Evolutionary conservation across 2,797 vertebrate genomes (phyloP).

Genomic region (Toxotes lorentzi): DNA sequence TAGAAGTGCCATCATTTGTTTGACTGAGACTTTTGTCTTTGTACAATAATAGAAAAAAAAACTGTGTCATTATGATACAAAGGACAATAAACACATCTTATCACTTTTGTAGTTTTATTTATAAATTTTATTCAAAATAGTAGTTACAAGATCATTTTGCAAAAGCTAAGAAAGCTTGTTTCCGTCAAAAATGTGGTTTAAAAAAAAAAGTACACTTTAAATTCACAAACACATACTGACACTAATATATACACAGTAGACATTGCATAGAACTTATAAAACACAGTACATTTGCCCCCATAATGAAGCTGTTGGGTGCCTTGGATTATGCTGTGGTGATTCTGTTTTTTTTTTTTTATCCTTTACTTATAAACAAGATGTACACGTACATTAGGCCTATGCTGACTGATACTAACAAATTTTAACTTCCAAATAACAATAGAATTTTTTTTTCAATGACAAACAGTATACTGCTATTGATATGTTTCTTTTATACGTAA

Average conservation of each 20-base stretch:
- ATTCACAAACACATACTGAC: conserved; percentile 9
- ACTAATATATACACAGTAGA: conserved; percentile 12
- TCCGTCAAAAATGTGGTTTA: conserved; percentile 24
- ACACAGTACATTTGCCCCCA: conserved; percentile 15
- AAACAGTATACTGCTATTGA: conserved; percentile 24
- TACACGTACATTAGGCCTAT: not conserved
- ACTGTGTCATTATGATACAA: conserved; percentile 28
- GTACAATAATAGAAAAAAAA: conserved; percentile 22
- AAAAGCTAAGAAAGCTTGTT: conserved; percentile 39
- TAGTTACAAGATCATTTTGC: conserved; percentile 13
- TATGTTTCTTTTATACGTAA: conserved; percentile 28
- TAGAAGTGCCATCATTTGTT: conserved; percentile 52
- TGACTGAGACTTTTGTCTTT: conserved; percentile 24
- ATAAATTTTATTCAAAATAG: conserved; percentile 48
- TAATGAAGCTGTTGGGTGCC: conserved; percentile 32
- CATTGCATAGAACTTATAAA: conserved; percentile 61
- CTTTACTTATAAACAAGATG: not conserved
- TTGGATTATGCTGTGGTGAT: not conserved
- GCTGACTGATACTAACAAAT: not conserved
- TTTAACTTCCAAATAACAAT: conserved; percentile 12
- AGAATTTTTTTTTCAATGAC: not conserved
- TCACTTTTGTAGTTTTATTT: conserved; percentile 63
- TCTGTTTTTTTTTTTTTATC: not conserved
- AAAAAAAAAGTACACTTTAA: conserved; percentile 31
- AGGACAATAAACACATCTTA: conserved; percentile 18